phyloP scores from a whole-genome alignment of 2,888 invertebrate genomes.

The Phytoseiulus persimilis region DNA sequence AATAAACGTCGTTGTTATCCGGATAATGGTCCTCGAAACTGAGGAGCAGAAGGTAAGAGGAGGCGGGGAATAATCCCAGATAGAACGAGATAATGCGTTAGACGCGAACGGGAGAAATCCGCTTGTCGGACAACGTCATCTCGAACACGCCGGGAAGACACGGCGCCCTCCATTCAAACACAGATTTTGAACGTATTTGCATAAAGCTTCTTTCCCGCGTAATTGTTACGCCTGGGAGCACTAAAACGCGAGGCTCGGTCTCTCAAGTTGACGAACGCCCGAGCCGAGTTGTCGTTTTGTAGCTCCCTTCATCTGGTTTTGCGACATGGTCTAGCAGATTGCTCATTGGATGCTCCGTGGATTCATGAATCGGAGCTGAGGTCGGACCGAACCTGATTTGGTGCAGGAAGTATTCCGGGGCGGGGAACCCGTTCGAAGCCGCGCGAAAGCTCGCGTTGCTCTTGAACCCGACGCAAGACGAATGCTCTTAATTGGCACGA shows the following conservation, averaged over 20 bases:
- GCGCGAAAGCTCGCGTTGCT: no score
- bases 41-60: slow-evolving; percentile 53
- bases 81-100: not conserved
- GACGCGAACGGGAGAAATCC: not conserved
- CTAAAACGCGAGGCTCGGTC: not conserved
- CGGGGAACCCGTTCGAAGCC: no score
- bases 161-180: not conserved
- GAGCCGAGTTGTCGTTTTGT: no score
- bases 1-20: slow-evolving; percentile 78
- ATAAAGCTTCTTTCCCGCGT: not conserved
- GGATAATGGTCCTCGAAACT: slow-evolving; percentile 67
- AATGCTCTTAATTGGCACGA: no score
- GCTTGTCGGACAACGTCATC: not conserved
- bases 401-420: no score
- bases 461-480: no score
- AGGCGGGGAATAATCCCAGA: not conserved
- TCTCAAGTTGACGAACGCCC: no score
- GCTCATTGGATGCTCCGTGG: no score
- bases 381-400: no score
- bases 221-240: not conserved
- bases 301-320: no score
- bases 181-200: not conserved
- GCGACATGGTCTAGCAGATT: no score
- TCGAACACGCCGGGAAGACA: not conserved
- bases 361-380: no score